Evolutionary conservation across 2,888 invertebrate species (phyloP).

Genomic region (Caenorhabditis sp.): DNA sequence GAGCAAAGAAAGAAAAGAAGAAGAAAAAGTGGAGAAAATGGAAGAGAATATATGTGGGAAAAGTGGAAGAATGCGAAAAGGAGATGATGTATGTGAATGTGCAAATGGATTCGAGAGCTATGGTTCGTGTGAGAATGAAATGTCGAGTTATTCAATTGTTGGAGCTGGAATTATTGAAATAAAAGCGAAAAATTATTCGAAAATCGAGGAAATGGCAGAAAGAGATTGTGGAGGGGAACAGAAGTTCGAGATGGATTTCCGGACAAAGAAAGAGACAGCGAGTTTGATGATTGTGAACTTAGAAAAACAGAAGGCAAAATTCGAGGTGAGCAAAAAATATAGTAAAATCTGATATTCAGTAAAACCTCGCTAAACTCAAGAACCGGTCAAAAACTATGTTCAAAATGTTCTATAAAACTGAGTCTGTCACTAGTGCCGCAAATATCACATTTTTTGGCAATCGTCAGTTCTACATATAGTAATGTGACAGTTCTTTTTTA

Average conservation of each 20-base stretch:
- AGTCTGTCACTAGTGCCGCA: too few relatives aligned
- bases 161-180: slow-evolving; percentile 11
- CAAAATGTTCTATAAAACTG: too few relatives aligned
- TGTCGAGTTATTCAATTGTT: slow-evolving; percentile 14
- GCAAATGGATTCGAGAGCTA: slow-evolving; percentile 17
- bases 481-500: too few relatives aligned
- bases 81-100: slow-evolving; percentile 14
- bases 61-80: background rate
- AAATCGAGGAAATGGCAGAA: background rate
- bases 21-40: background rate
- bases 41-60: slow-evolving; percentile 22
- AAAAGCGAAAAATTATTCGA: slow-evolving; percentile 2
- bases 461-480: too few relatives aligned
- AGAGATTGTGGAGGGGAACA: slow-evolving; percentile 10
- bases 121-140: slow-evolving; percentile 1
- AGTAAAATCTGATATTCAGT: too few relatives aligned
- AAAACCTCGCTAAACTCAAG: too few relatives aligned
- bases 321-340: slow-evolving; percentile 32
- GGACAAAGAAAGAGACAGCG: slow-evolving; percentile 4
- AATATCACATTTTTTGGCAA: too few relatives aligned
- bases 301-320: slow-evolving; percentile 14
- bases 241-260: slow-evolving; percentile 27
- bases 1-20: slow-evolving; percentile 2
- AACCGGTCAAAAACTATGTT: too few relatives aligned
- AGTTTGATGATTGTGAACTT: slow-evolving; percentile 13